Evolutionary conservation across 2,113 vertebrate genomes (phyloP), one percentile per base, ranked within the genome.

Genomic region (Vidua chalybeata): DNA sequence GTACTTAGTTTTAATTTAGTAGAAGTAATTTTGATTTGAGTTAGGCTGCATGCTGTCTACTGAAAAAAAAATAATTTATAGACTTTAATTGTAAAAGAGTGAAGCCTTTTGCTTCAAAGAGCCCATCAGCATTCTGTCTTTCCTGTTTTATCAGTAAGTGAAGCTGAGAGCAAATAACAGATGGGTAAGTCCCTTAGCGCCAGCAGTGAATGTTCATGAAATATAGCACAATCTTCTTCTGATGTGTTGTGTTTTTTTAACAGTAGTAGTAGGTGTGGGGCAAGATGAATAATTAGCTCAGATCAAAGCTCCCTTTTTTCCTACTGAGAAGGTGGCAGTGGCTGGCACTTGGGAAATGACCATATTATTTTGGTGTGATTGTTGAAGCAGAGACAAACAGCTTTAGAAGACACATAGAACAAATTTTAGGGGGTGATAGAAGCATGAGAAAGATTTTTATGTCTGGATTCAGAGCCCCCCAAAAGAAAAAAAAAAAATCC

Each of bases 71-170:
- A 97, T 91, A 96, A 98, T 95, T 97, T 97, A 97, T 96, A 90
- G 96, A 89, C 92, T 95, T 97, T 97, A 98, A 98, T 97, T 98
- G 96, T 89, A 87, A 97, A 97, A 87, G 96, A 97, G 96, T 95
- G 90, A 92, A 97, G 85, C 61, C 78, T 84, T 97, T 98, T 97
- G 96, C 97, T 97, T 98, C 97, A 97, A 96, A 98, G 94, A 97
- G 71, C 96, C 95, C 97, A 98, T 98, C 97, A 97, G 94, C 97
- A 98, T 98, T 96, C 98, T 98, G 98, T 98, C 97, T 96, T 96
- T 97, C 94, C 95, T 89, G 89, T 97, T 97, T 97, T 97, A 97
- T 98, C 97, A 97, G 97, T 97, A 96, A 97, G 96, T 77, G 78
- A 97, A 95, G 94, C 96, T 87, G 96, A 97, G 94, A 97, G 97